A percentile compares a stretch with the other conserved stretches of the same genome.
These are phyloP conservation scores for Rhynchotus rufescens DNA, from an alignment of 2,797 vertebrate genomes.

Conservation along the genomic window DNA sequence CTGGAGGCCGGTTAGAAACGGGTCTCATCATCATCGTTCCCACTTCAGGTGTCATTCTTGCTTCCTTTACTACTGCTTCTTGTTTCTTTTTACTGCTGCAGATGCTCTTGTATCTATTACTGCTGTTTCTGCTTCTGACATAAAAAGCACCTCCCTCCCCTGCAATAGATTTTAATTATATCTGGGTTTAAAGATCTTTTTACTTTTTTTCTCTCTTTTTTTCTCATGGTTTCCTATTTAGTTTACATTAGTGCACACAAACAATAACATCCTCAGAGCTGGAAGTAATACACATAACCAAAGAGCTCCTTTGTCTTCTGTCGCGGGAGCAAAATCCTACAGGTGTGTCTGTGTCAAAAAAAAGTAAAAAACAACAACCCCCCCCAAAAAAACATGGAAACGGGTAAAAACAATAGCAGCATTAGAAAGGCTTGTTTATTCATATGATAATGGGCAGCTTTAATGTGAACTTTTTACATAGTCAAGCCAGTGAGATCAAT, in stretches of 20 bases:
- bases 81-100: no score
- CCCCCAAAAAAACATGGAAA: background rate
- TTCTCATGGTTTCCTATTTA: background rate
- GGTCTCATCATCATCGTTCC: background rate
- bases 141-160: background rate
- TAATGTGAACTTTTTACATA: constrained; percentile 50
- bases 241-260: background rate
- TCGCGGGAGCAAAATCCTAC: constrained; percentile 11
- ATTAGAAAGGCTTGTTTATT: constrained; percentile 60
- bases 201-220: background rate
- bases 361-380: background rate
- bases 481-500: constrained; percentile 61
- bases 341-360: constrained; percentile 10
- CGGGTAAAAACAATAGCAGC: constrained; percentile 11
- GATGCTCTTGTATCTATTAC: background rate
- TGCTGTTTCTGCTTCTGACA: background rate
- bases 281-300: background rate
- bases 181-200: background rate
- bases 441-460: constrained; percentile 59
- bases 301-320: background rate
- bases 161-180: background rate
- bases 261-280: background rate
- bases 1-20: background rate
- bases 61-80: background rate
- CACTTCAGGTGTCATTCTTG: background rate